Evolutionary conservation across 2,888 invertebrate species (phyloP).

Genomic region (Teleogryllus oceanicus): DNA sequence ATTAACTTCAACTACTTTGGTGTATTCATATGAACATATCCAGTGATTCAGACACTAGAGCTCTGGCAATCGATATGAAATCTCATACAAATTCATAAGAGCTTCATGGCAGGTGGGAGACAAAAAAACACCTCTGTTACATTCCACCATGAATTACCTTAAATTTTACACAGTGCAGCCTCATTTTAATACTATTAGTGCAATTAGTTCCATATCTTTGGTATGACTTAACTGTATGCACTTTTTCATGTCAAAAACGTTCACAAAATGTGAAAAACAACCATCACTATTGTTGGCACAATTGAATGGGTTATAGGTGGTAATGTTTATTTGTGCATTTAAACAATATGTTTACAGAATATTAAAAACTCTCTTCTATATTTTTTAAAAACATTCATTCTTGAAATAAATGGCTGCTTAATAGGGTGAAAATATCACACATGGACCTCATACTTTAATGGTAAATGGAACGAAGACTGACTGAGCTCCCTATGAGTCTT

Average conservation of each 20-base stretch:
- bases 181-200: not conserved
- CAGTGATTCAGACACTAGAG: conserved; percentile 26
- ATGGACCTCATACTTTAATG: not conserved
- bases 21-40: conserved; percentile 27
- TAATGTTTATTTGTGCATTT: conserved; percentile 25
- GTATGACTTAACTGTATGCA: conserved; percentile 27
- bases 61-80: conserved; percentile 34
- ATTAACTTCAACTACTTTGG: conserved; percentile 32
- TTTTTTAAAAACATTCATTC: conserved; percentile 5
- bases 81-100: conserved; percentile 32
- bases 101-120: conserved; percentile 21
- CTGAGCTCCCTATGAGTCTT: conserved; percentile 1
- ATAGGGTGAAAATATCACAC: conserved; percentile 18
- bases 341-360: conserved; percentile 21
- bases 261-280: conserved; percentile 22
- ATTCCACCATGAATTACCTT: conserved; percentile 24
- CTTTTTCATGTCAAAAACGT: conserved; percentile 19
- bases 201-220: conserved; percentile 26
- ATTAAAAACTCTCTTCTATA: conserved; percentile 19
- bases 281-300: conserved; percentile 29
- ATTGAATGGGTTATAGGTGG: conserved; percentile 26
- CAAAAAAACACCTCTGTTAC: not conserved
- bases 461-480: conserved; percentile 7
- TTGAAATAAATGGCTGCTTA: not conserved
- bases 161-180: conserved; percentile 22